Base-by-base conservation (phyloP, 2,113 vertebrate species). In the Mesocricetus auratus region DNA sequence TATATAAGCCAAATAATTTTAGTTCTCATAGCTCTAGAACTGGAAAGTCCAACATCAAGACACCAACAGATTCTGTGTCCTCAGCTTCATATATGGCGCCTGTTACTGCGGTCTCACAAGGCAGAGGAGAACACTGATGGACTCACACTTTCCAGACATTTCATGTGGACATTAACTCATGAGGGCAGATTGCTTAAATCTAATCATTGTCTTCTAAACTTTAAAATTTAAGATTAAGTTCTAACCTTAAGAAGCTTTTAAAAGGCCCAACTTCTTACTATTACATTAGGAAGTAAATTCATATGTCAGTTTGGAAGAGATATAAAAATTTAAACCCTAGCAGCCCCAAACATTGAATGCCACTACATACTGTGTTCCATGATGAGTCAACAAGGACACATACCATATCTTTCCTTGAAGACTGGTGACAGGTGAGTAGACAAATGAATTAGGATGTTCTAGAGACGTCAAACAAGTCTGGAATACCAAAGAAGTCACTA, bases 381-480 rank as follows among this genome's bases (percentile, higher is more conserved):
- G 21, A 42, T 7, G 11, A 31, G 24, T 78, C 47, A 47, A 58
- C 17, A 68, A 22, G 75, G 42, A 83, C 2, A 0, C 92, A 36
- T 26, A 16, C 11, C 2, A 79, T 26, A 3, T 89, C 71, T 62
- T 29, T 68, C 58, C 74, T 53, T 93, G 56, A 88, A 39, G 39
- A 50, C 56, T 17, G 22, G 29, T 60, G 47, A 62, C 7, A 50
- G n/a, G 7, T 1, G 42, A 33, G 19, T 13, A 39, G 56, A n/a
- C 21, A 50, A 31, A 8, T 16, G 13, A 24, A 69, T n/a, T 9
- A 5, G 6, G 39, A 42, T 17, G 0, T 2, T 0, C 22, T 19
- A 11, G 26, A 64, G 17, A 22, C 31, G 16, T 15, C 21, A 16
- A 47, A 24, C 22, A 31, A 79, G 69, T 26, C 60, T 2, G 74